A percentile compares a stretch with the other conserved stretches of the same genome.
Evolutionary conservation across 92 coral and sea anemone genomes (phyloP).

Genomic region (Zoanthus sociatus): DNA sequence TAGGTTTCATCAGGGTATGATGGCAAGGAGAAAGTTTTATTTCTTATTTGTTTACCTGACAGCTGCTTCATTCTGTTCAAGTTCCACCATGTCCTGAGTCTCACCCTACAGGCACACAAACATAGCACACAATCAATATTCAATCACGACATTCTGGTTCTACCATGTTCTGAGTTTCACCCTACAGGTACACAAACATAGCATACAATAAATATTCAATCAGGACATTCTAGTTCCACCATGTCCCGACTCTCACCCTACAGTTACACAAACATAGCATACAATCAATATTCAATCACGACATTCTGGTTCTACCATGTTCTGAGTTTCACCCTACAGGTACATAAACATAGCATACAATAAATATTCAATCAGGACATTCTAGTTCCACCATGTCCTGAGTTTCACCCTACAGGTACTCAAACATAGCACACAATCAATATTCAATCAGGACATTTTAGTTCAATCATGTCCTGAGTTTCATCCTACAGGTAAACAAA

Average conservation of each 20-base stretch:
- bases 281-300: no score
- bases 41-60: slow-evolving; percentile 71
- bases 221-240: not conserved
- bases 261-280: no score
- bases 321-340: no score
- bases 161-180: not conserved
- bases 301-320: no score
- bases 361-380: no score
- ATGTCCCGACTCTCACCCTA: no score
- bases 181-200: no score
- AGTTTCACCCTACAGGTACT: slow-evolving; percentile 85
- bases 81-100: slow-evolving; percentile 84
- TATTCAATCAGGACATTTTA: not conserved
- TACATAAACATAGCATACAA: no score
- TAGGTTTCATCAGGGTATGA: no score
- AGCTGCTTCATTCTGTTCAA: slow-evolving; percentile 97
- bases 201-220: not conserved
- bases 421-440: not conserved
- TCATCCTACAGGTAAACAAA: no score
- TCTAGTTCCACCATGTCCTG: slow-evolving; percentile 86
- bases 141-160: not conserved
- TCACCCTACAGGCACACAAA: slow-evolving; percentile 77
- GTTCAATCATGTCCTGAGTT: not conserved
- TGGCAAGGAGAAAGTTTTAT: no score
- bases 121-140: not conserved